These are phyloP conservation scores for Artemia sinica DNA, from an alignment of 2,888 invertebrate species.

Conservation along the genomic window DNA sequence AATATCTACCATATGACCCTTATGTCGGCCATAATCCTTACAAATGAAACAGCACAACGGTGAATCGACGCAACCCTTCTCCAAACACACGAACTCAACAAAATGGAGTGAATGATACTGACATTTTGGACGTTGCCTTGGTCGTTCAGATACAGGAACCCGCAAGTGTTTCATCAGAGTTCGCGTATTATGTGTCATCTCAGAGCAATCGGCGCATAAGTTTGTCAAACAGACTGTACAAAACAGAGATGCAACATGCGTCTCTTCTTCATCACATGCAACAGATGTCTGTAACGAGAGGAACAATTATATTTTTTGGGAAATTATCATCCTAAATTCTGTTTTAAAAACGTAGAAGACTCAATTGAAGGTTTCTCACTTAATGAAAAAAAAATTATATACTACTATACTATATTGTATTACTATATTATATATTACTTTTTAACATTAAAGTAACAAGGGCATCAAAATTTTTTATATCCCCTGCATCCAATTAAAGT, in stretches of 20 bases:
- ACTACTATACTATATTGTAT: no score
- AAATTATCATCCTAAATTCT: background rate
- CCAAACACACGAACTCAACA: conserved; percentile 40
- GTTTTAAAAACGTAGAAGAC: background rate
- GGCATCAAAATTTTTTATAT: no score
- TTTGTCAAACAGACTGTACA: conserved; percentile 40
- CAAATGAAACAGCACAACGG: conserved; percentile 43
- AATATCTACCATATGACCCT: conserved; percentile 36
- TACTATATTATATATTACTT: no score
- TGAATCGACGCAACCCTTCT: conserved; percentile 35
- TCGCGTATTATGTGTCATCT: conserved; percentile 37
- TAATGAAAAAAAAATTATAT: no score
- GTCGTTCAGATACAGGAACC: conserved; percentile 40
- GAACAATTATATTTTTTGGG: background rate
- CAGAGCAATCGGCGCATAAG: conserved; percentile 39
- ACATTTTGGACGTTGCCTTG: conserved; percentile 39
- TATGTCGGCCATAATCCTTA: conserved; percentile 41
- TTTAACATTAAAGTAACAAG: no score
- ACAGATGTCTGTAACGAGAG: conserved; percentile 31
- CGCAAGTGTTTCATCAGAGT: conserved; percentile 38
- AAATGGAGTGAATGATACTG: conserved; percentile 38
- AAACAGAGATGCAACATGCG: conserved; percentile 39
- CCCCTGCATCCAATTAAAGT: no score
- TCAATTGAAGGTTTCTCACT: background rate
- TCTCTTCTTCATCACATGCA: conserved; percentile 40